phyloP scores from a whole-genome alignment of 2,113 vertebrate genomes.

The Anolis carolinensis region DNA sequence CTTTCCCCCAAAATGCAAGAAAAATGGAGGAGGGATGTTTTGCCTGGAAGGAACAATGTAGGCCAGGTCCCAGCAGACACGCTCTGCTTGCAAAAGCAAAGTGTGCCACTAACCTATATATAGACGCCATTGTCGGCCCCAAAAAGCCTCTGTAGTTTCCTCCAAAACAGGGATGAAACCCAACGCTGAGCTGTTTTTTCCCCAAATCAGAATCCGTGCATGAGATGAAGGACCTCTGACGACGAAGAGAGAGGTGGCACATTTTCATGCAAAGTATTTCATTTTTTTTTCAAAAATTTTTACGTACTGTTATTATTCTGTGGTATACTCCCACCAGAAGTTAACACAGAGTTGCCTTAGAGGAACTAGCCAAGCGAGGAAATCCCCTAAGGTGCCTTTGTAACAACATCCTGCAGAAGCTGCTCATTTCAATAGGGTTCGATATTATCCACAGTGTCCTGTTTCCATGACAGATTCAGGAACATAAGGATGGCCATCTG shows the following conservation, averaged over 20 bases:
- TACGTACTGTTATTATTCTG: too few species aligned
- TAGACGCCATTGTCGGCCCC: not conserved
- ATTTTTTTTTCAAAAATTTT: too few species aligned
- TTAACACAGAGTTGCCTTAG: too few species aligned
- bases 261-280: not conserved
- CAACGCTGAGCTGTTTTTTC: too few species aligned
- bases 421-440: too few species aligned
- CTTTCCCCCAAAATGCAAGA: not conserved
- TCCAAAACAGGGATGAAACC: not conserved
- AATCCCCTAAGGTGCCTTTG: too few species aligned
- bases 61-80: not conserved
- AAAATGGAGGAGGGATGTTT: not conserved
- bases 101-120: conserved; percentile 17
- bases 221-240: not conserved
- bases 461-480: too few species aligned
- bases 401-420: too few species aligned
- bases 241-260: not conserved
- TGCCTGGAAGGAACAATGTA: conserved; percentile 6
- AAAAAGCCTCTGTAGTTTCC: not conserved
- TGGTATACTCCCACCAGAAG: too few species aligned
- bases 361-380: too few species aligned
- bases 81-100: not conserved
- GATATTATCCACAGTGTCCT: too few species aligned
- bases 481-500: too few species aligned
- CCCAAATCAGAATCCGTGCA: not conserved